A percentile compares a stretch with the other conserved stretches of the same genome.
phyloP scores from a whole-genome alignment of 2,888 invertebrate genomes.

The Thelaira solivaga region DNA sequence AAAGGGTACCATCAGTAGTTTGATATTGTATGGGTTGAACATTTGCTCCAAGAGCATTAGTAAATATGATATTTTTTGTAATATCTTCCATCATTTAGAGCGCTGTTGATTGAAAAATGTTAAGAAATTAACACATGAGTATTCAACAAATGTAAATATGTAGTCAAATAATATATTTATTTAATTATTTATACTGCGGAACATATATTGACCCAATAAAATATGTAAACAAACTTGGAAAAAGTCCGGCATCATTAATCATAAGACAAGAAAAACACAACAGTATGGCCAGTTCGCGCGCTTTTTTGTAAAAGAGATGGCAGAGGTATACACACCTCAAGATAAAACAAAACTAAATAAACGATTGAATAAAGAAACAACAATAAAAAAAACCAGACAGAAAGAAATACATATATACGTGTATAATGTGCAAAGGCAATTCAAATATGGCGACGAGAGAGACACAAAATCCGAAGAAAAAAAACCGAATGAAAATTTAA shows the following conservation, averaged over 20 bases:
- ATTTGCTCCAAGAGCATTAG: conserved; percentile 80
- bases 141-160: neutral
- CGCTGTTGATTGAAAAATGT: neutral
- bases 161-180: too few species aligned
- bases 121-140: neutral
- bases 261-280: conserved; percentile 38
- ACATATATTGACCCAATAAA: neutral
- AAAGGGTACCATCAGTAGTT: conserved; percentile 81
- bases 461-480: conserved; percentile 48
- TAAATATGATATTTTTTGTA: conserved; percentile 79
- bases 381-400: conserved; percentile 7
- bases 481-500: conserved; percentile 31
- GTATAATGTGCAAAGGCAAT: conserved; percentile 8
- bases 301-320: conserved; percentile 51
- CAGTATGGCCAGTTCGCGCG: conserved; percentile 49
- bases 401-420: conserved; percentile 39
- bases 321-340: neutral
- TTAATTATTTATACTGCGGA: too few species aligned
- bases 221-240: conserved; percentile 42
- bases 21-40: conserved; percentile 83
- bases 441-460: conserved; percentile 57
- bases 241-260: conserved; percentile 39
- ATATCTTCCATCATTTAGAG: conserved; percentile 73
- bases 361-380: conserved; percentile 25
- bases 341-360: conserved; percentile 12